Evolutionary conservation across 2,888 invertebrate species (phyloP).

Genomic region (Apotomis betuletana): DNA sequence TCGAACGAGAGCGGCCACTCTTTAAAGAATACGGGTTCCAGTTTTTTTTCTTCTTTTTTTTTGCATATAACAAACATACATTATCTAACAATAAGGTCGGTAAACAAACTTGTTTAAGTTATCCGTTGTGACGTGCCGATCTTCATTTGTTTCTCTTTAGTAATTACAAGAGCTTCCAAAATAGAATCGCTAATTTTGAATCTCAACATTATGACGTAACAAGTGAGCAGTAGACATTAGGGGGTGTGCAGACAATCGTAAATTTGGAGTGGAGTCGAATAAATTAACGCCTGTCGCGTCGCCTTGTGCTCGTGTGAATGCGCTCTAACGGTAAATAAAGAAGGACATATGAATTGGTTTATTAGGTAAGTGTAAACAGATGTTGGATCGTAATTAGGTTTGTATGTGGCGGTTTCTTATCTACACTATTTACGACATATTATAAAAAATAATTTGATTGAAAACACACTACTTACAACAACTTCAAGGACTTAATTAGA

Average conservation of each 20-base stretch:
- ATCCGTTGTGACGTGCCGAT: no score
- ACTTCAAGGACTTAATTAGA: no score
- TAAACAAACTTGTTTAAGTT: no score
- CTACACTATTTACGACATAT: not conserved
- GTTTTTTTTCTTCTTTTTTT: no score
- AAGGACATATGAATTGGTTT: slow-evolving; percentile 32
- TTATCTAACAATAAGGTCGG: no score
- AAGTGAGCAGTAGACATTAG: slow-evolving; percentile 39
- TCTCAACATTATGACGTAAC: slow-evolving; percentile 34
- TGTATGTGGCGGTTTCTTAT: slow-evolving; percentile 21
- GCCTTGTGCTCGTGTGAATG: slow-evolving; percentile 46
- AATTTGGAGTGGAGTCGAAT: slow-evolving; percentile 57
- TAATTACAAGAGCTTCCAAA: not conserved
- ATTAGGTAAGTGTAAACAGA: slow-evolving; percentile 35
- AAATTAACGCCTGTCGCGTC: slow-evolving; percentile 62
- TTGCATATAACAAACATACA: no score
- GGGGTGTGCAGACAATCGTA: slow-evolving; percentile 51
- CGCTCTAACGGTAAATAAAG: slow-evolving; percentile 42
- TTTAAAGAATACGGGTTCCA: no score
- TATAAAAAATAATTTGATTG: not conserved
- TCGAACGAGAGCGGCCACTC: no score
- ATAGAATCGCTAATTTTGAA: slow-evolving; percentile 28
- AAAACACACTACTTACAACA: not conserved
- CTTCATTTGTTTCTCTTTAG: no score
- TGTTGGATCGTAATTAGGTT: slow-evolving; percentile 35